Evolutionary conservation across 2,797 vertebrate species (phyloP), one percentile per base, ranked within the genome.

Genomic region (Sebastes diaconus): DNA sequence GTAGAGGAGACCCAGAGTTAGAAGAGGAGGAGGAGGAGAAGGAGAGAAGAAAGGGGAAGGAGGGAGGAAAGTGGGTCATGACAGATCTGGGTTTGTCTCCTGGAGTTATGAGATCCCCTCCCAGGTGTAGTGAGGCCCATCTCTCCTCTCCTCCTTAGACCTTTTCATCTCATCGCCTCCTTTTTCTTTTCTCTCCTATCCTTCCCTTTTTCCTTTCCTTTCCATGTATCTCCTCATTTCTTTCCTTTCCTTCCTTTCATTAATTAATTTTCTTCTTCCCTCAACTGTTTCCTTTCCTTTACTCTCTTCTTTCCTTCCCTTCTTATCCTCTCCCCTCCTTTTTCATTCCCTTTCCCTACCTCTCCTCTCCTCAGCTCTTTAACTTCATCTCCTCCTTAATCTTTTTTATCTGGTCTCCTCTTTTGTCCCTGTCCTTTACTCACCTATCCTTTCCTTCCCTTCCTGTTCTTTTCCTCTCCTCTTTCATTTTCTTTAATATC

Each of bases 21-120:
- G 39, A 39, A 39, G 39, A 14, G 39, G 39, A 39, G 39, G 36
- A 39, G 13, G 50, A 52, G 50, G 50, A 52, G 50, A 2, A 52
- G 20, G 20, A 52, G 18, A 52, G 50, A 52, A n/a, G 50, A n/a
- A 52, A 50, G 18, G 50, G 20, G 50, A 42, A 27, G 39, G 68
- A 52, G 22, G 25, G 16, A 81, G 73, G 36, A 80, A 94, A 94
- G 90, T 94, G 91, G 94, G 94, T 93, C 92, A 93, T 79, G 84
- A 73, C 85, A 84, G 82, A 79, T 86, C 77, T 83, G 80, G 88
- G 80, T 83, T 87, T 84, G 76, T 81, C 79, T 84, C 2, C 50
- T 65, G 30, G 59, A 81, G 77, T 79, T 85, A 82, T 84, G 83
- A 85, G 63, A n/a, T 80, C 27, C 25, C 67, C 68, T 86, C 69